Conservation (phyloP, 2,113 vertebrate genomes). For the Notarius lentiginosus region DNA sequence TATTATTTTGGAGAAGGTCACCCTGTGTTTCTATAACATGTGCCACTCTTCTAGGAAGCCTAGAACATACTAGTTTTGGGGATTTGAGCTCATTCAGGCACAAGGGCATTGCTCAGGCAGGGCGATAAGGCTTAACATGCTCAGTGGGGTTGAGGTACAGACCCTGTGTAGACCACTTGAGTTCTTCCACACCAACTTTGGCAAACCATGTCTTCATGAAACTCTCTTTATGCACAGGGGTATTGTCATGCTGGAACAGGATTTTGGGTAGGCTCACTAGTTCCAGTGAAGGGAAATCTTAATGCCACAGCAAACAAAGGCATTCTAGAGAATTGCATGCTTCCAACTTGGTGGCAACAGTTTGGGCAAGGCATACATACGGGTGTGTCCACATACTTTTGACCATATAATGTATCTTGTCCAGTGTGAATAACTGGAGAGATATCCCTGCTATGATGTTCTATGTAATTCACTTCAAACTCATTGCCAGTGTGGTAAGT, state of each 20-base stretch:
- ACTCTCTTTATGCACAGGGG: too few relatives aligned
- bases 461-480: not conserved
- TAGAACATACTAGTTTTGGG: not conserved
- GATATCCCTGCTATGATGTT: not conserved
- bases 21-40: too few relatives aligned
- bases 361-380: not conserved
- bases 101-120: not conserved
- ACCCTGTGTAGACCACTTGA: not conserved
- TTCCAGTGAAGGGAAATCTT: not conserved
- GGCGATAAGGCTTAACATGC: not conserved
- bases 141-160: not conserved
- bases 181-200: not conserved
- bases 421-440: not conserved
- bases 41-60: not conserved
- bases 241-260: not conserved
- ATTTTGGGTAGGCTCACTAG: not conserved
- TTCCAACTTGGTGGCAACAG: not conserved
- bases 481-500: not conserved
- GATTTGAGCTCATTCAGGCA: not conserved
- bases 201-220: not conserved
- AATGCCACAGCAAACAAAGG: not conserved
- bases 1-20: not conserved
- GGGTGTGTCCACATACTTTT: too few relatives aligned
- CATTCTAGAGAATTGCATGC: not conserved
- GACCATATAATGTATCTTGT: not conserved